Evolutionary conservation across 2,797 vertebrate genomes (phyloP).

Genomic region (Gymnoscopelus microlampas): DNA sequence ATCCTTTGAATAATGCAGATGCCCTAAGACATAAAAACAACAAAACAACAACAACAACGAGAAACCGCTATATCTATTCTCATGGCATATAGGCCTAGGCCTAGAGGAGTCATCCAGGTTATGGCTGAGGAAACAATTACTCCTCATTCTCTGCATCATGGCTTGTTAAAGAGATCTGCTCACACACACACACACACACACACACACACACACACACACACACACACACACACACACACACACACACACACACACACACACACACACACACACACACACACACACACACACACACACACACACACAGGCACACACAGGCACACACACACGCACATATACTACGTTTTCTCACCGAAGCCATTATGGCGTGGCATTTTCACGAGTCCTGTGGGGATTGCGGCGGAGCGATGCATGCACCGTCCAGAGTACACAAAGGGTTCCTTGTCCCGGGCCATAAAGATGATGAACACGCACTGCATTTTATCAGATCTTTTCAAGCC

Average conservation of each 20-base stretch:
- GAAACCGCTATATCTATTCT: conserved; percentile 37
- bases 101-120: conserved; percentile 53
- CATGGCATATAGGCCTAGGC: conserved; percentile 18
- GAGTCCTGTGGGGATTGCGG: conserved; percentile 31
- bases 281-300: conserved; percentile 2
- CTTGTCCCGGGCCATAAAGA: conserved; percentile 5
- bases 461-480: conserved; percentile 15
- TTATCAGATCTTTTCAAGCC: conserved; percentile 29
- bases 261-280: conserved; percentile 15
- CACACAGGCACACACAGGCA: conserved; percentile 9
- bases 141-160: conserved; percentile 1
- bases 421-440: conserved; percentile 7
- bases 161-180: background rate
- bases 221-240: conserved; percentile 25
- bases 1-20: conserved; percentile 81
- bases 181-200: background rate
- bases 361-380: conserved; percentile 52
- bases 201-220: conserved; percentile 1
- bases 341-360: conserved; percentile 34
- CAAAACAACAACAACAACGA: conserved; percentile 53
- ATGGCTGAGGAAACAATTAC: conserved; percentile 40
- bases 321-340: background rate
- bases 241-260: background rate
- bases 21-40: conserved; percentile 60
- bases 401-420: conserved; percentile 20